Conservation (phyloP, 2,113 vertebrate species). For the Suncus etruscus region DNA sequence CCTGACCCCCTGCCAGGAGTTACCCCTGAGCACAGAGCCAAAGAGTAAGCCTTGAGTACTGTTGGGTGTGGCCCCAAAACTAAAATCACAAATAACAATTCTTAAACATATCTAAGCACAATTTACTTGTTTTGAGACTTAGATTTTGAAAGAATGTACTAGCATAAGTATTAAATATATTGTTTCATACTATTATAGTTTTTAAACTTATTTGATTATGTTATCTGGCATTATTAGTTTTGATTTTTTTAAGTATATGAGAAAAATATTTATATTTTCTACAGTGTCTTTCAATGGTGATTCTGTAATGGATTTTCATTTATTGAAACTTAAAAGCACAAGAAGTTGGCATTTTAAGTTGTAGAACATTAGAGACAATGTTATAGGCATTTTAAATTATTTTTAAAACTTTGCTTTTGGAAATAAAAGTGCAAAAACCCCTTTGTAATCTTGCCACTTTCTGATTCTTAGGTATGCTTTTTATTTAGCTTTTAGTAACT, state of each 20-base stretch:
- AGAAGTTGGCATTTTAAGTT: slow-evolving; percentile 77
- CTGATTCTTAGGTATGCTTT: slow-evolving; percentile 84
- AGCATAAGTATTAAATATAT: not conserved
- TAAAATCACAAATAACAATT: no score
- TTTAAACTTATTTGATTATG: slow-evolving; percentile 41
- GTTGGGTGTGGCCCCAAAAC: no score
- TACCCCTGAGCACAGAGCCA: no score
- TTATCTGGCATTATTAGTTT: not conserved
- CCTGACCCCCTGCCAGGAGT: no score
- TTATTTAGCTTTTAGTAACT: slow-evolving; percentile 91
- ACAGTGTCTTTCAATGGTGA: slow-evolving; percentile 44
- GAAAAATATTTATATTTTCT: slow-evolving; percentile 48
- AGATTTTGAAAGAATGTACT: slow-evolving; percentile 11
- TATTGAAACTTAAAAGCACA: slow-evolving; percentile 72
- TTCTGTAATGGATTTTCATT: slow-evolving; percentile 75
- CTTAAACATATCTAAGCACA: slow-evolving; percentile 32
- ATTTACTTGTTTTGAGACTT: slow-evolving; percentile 34
- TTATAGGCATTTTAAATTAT: slow-evolving; percentile 79
- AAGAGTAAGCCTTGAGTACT: no score
- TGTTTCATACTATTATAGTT: slow-evolving; percentile 43
- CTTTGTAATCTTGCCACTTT: slow-evolving; percentile 80
- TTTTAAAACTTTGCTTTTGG: slow-evolving; percentile 80
- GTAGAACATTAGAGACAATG: slow-evolving; percentile 62
- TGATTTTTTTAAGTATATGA: slow-evolving; percentile 52
- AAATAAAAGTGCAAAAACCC: slow-evolving; percentile 64